These are phyloP conservation scores for Panthera tigris DNA, from an alignment of 2,113 vertebrate species.

Conservation along the genomic window DNA sequence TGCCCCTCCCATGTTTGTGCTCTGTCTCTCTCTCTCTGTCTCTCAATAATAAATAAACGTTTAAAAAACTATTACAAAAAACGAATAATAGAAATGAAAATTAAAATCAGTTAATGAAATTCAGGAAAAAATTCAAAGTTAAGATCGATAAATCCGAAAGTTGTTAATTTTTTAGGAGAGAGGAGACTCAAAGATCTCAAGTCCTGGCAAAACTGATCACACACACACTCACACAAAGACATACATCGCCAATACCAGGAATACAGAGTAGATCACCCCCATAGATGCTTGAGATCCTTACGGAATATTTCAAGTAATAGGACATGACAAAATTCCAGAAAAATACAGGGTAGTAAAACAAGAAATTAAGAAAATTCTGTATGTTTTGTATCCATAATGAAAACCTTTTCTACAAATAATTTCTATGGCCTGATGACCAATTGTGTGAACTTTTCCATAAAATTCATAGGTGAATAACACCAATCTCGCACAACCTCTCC, in stretches of 20 bases:
- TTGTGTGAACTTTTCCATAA: neutral
- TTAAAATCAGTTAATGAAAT: neutral
- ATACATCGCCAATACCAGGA: neutral
- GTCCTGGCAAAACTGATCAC: neutral
- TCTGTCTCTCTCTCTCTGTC: no score
- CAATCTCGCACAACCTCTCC: neutral
- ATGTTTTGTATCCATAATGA: neutral
- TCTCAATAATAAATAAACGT: no score
- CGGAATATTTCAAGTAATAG: neutral
- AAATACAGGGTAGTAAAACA: neutral
- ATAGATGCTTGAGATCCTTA: neutral
- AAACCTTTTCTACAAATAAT: neutral
- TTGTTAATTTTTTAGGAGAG: neutral
- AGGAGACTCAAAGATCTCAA: neutral
- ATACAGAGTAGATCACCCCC: neutral
- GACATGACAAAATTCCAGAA: conserved; percentile 33
- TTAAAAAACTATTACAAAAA: neutral
- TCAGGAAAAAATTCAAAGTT: neutral
- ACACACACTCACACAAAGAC: neutral
- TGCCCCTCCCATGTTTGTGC: no score
- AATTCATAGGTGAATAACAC: neutral
- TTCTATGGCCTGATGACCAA: neutral
- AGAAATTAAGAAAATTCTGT: neutral
- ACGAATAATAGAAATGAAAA: conserved; percentile 8
- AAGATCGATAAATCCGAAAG: neutral